Evolutionary conservation across 1,140 invertebrate genomes (phyloP), one percentile per base, ranked within the genome.

Genomic region (Druon quercuslanigerum): DNA sequence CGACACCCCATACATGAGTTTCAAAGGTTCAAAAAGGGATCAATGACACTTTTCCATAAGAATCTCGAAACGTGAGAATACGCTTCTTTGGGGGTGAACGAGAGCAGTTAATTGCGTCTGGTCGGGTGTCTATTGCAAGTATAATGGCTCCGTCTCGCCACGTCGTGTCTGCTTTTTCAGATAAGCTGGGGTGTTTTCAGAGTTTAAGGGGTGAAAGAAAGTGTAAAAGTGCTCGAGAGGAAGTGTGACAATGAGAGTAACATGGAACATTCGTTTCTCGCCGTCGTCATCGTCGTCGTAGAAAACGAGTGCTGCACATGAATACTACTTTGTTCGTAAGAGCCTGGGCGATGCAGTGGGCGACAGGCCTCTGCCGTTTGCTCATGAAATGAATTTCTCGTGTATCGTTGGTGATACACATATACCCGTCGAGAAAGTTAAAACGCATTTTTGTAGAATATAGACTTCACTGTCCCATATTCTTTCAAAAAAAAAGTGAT

Each of bases 201-300:
- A 66, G 4, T 66, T 33, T 66, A 9, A 33, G 60, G 33, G 12
- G 60, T 25, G 72, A 52, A 57, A 17, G 12, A 50, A 16, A 8
- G 72, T 54, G 76, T 16, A 12, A 70, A 50, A 57, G 40, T 51
- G 56, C 46, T 66, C 17, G 25, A 46, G 71, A 66, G 51, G 56
- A 51, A n/a, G 50, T 51, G 66, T 71, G 52, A 57, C 25, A 33
- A 33, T n/a, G 54, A 72, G 51, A 76, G 81, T 33, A 70, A 75
- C 60, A 80, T 75, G 81, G 51, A 56, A 75, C 60, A 80, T 75
- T 78, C 20, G 19, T 19, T 73, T 3, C 51, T 73, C 19, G 50
- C 33, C 56, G 25, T 54, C 51, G 50, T 73, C 52, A n/a, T 66
- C 5, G 60, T 66, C n/a, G 60, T 66, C 33, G 60, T 66, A 20